Evolutionary conservation across 2,113 vertebrate genomes (phyloP).

Genomic region (Antennarius striatus): DNA sequence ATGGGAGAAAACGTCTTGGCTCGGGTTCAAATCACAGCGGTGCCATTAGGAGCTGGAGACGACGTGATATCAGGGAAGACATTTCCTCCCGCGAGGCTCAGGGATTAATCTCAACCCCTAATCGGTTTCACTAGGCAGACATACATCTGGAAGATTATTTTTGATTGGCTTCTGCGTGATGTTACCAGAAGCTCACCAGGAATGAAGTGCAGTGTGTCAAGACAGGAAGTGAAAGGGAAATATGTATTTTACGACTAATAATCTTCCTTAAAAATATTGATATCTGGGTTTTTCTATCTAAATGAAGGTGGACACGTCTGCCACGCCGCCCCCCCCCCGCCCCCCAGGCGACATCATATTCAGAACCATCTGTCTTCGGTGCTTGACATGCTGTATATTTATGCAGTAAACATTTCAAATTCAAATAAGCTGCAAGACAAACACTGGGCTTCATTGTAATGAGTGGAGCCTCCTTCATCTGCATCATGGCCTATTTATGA

Average conservation of each 20-base stretch:
- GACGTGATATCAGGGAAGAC: no score
- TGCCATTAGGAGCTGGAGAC: no score
- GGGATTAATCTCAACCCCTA: constrained; percentile 1
- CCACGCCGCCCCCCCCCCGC: no score
- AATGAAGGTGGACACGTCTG: no score
- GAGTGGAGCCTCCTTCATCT: constrained; percentile 15
- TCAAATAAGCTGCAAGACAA: constrained; percentile 30
- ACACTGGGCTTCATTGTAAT: constrained; percentile 30
- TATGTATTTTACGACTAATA: no score
- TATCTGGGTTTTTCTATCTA: no score
- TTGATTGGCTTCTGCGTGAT: constrained; percentile 9
- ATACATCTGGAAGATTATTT: not conserved
- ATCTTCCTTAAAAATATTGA: no score
- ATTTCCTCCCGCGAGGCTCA: not conserved
- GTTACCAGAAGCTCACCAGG: not conserved
- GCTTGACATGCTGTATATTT: constrained; percentile 26
- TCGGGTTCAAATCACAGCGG: no score
- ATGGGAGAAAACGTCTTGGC: no score
- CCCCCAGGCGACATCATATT: constrained; percentile 1
- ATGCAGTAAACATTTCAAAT: constrained; percentile 30
- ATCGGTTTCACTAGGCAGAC: not conserved
- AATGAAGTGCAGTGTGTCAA: not conserved
- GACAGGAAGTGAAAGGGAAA: no score
- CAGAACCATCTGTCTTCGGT: constrained; percentile 2
- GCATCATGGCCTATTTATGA: constrained; percentile 29